Evolutionary conservation across 1,140 invertebrate species (phyloP), one percentile per base, ranked within the genome.

Genomic region (Pentalonia nigronervosa): DNA sequence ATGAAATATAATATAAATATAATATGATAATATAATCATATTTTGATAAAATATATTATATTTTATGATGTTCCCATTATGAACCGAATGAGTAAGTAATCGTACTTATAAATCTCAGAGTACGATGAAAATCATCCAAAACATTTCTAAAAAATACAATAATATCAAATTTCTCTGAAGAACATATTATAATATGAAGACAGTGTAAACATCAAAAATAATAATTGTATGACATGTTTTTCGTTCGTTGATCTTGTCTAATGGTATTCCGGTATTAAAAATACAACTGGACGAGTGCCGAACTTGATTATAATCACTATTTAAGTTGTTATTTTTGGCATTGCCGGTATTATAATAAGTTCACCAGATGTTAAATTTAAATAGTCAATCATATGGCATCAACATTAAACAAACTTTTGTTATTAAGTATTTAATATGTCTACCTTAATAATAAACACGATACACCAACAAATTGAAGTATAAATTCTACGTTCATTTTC

Each of bases 181-280:
- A 67, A 67, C 60, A 25, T 67, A 3, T 50, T 14, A 50, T 50
- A 50, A 67, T 67, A 11, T 67, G 60, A 67, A 67, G 60, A 67
- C 25, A 67, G 9, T 30, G 60, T 67, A 30, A 67, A 67, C 60
- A 67, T 11, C 30, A 14, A 67, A n/a, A 67, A 67, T 67, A 67
- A 67, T 67, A 67, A 67, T 67, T 36, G 76, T 81, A n/a, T 36
- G 34, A 84, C 81, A 36, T 36, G 20, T 84, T 84, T 41, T 84
- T 84, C 34, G 21, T 84, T 41, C 81, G 81, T 41, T 41, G 34
- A 84, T 84, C 34, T 36, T 84, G 6, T 6, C n/a, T 34, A 36
- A 84, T 84, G 34, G 34, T 84, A 84, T 84, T 84, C 81, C 21
- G 81, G 21, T 84, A 84, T 36, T 84, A 84, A 84, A 84, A 84